Evolutionary conservation across 1,140 invertebrate genomes (phyloP).

Genomic region (Hestina assimilis): DNA sequence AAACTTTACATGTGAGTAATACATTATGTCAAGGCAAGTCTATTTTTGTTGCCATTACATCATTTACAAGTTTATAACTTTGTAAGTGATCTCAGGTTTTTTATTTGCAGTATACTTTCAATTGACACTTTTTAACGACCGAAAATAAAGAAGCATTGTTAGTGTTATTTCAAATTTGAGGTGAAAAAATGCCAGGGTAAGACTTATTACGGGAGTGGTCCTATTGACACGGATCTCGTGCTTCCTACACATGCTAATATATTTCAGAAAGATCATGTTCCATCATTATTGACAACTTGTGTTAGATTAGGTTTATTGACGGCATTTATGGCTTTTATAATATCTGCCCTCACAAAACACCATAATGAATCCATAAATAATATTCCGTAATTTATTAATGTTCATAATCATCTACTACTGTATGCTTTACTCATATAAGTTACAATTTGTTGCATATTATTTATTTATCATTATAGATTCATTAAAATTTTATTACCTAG

Average conservation of each 20-base stretch:
- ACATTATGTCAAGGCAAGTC: constrained; percentile 14
- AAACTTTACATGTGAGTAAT: constrained; percentile 23
- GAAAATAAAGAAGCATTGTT: constrained; percentile 36
- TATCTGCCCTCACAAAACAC: not conserved
- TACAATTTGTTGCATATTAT: no score
- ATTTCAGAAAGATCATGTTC: not conserved
- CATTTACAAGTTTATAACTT: constrained; percentile 17
- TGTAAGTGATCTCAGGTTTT: constrained; percentile 3
- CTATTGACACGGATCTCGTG: not conserved
- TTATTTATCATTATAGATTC: no score
- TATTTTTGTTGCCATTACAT: constrained; percentile 36
- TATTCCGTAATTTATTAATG: no score
- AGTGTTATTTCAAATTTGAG: constrained; percentile 25
- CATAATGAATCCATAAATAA: no score
- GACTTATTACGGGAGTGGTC: constrained; percentile 57
- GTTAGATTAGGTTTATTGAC: not conserved
- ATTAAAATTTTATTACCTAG: no score
- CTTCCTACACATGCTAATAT: not conserved
- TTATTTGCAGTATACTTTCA: constrained; percentile 6
- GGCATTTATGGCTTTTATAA: not conserved
- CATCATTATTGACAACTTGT: not conserved
- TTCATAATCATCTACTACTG: no score
- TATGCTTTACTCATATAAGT: no score
- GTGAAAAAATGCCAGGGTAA: constrained; percentile 73
- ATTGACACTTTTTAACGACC: constrained; percentile 41